Conservation (phyloP, 2,888 invertebrate genomes). For the Phaedon cochleariae region DNA sequence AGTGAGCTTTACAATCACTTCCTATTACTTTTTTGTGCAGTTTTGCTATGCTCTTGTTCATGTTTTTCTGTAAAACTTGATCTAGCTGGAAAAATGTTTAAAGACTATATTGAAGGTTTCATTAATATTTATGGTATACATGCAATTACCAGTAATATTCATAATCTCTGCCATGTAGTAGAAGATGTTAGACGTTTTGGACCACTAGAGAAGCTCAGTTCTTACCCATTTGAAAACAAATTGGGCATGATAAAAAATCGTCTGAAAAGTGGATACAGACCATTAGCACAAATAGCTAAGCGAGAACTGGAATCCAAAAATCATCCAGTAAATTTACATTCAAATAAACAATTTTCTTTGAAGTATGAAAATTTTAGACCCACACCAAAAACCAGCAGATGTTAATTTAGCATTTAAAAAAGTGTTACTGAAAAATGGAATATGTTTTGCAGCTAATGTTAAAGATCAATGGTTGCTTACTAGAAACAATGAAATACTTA, state of each 20-base stretch:
- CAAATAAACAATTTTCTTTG: conserved; percentile 14
- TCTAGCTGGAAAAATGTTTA: conserved; percentile 32
- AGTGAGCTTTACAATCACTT: conserved; percentile 29
- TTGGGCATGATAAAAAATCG: conserved; percentile 22
- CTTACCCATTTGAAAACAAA: conserved; percentile 18
- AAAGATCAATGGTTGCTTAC: conserved; percentile 25
- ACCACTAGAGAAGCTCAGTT: conserved; percentile 22
- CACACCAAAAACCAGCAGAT: conserved; percentile 12
- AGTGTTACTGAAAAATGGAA: conserved; percentile 18
- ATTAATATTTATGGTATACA: conserved; percentile 21
- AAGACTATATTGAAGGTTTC: conserved; percentile 19
- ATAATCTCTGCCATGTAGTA: conserved; percentile 52
- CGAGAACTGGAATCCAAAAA: conserved; percentile 14
- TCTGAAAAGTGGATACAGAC: conserved; percentile 21
- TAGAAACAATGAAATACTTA: conserved; percentile 23
- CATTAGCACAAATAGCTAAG: conserved; percentile 24
- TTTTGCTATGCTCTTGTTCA: conserved; percentile 19
- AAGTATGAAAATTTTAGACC: conserved; percentile 21
- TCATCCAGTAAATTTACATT: conserved; percentile 13
- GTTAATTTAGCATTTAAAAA: conserved; percentile 16
- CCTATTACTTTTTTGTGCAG: conserved; percentile 24
- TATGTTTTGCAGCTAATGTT: conserved; percentile 19
- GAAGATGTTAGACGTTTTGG: conserved; percentile 50
- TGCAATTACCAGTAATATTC: conserved; percentile 50
- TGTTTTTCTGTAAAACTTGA: conserved; percentile 26